These are phyloP conservation scores for Drosophila tripunctata DNA, from an alignment of 2,888 invertebrate genomes.

Conservation along the genomic window DNA sequence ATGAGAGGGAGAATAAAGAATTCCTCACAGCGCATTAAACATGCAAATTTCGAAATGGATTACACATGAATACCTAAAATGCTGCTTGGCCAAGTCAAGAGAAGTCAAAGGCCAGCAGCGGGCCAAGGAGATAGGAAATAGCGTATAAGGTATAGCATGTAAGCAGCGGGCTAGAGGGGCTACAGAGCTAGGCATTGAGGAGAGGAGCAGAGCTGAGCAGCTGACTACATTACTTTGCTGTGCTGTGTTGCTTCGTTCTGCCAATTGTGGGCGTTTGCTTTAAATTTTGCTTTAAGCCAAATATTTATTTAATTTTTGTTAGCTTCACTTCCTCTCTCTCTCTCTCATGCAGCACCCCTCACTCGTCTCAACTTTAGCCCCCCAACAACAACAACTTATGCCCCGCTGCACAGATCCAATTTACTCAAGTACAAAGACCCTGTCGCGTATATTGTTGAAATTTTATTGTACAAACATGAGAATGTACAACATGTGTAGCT, in stretches of 20 bases:
- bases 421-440: constrained; percentile 79
- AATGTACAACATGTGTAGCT: constrained; percentile 37
- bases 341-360: not conserved
- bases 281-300: constrained; percentile 65
- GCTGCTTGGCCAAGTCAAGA: constrained; percentile 14
- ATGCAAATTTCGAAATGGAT: constrained; percentile 69
- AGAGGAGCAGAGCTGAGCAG: not conserved
- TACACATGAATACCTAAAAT: constrained; percentile 62
- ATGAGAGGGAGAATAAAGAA: constrained; percentile 11
- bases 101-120: constrained; percentile 10
- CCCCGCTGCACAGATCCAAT: constrained; percentile 71
- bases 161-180: not conserved
- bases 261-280: constrained; percentile 43
- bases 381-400: constrained; percentile 17
- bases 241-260: constrained; percentile 7
- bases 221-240: constrained; percentile 7
- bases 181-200: not conserved
- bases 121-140: no score
- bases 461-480: constrained; percentile 78
- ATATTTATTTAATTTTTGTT: constrained; percentile 77
- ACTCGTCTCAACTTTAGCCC: not conserved
- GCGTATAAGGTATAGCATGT: not conserved
- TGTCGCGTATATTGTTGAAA: constrained; percentile 78
- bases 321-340: constrained; percentile 26
- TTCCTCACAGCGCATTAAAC: constrained; percentile 62